phyloP scores from a whole-genome alignment of 1,140 invertebrate species.

The Latrodectus geometricus region DNA sequence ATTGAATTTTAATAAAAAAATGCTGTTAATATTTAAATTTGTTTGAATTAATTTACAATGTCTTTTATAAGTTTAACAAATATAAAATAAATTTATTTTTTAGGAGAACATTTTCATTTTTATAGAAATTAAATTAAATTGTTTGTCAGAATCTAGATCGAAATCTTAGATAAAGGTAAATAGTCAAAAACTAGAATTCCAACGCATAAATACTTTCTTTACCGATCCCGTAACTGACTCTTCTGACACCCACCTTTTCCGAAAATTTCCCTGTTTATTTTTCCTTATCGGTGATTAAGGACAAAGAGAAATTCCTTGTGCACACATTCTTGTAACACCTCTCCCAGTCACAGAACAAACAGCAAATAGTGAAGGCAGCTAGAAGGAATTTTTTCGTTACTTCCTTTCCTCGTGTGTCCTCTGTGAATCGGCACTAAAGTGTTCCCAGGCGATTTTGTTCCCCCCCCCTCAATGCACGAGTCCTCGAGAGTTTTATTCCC shows the following conservation, averaged over 20 bases:
- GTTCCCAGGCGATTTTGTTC: slow-evolving; percentile 33
- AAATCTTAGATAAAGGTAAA: too few species aligned
- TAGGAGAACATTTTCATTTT: too few species aligned
- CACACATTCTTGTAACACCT: slow-evolving; percentile 45
- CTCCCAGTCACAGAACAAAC: slow-evolving; percentile 39
- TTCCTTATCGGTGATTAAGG: slow-evolving; percentile 50
- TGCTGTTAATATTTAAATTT: too few species aligned
- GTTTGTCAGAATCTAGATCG: too few species aligned
- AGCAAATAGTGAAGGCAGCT: slow-evolving; percentile 32
- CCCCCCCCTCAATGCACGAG: slow-evolving; percentile 1
- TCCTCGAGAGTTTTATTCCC: not conserved
- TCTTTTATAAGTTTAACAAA: too few species aligned
- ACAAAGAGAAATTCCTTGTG: slow-evolving; percentile 45
- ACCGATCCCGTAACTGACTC: too few species aligned
- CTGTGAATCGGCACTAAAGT: slow-evolving; percentile 24
- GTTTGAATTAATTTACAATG: too few species aligned
- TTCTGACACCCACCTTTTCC: not conserved
- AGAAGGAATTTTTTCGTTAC: slow-evolving; percentile 4
- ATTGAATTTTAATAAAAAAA: too few species aligned
- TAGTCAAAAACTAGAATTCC: too few species aligned
- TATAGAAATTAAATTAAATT: too few species aligned
- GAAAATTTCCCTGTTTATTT: slow-evolving; percentile 21
- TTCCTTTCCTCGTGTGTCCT: not conserved
- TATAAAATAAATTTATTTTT: too few species aligned
- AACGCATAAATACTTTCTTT: too few species aligned